Conservation (phyloP, 2,797 vertebrate genomes). For the Hemitrygon akajei region DNA sequence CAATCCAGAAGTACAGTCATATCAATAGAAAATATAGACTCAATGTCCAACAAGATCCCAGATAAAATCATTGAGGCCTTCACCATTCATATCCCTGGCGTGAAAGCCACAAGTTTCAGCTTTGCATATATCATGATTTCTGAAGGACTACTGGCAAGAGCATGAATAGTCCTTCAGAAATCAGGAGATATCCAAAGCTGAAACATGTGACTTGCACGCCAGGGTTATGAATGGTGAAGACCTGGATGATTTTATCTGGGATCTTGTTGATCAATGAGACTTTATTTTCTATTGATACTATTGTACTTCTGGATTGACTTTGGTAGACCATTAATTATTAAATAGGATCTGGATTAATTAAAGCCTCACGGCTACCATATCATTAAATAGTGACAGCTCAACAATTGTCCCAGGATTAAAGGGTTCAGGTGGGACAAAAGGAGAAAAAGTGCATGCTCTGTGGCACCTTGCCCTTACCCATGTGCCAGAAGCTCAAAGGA, state of each 20-base stretch:
- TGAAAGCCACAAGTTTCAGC: not conserved
- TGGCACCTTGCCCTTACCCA: not conserved
- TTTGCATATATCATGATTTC: not conserved
- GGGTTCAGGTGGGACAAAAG: not conserved
- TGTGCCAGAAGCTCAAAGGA: not conserved
- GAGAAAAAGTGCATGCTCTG: not conserved
- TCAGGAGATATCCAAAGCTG: not conserved
- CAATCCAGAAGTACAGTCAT: not conserved
- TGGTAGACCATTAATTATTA: not conserved
- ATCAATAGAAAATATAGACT: not conserved
- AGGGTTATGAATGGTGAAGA: not conserved
- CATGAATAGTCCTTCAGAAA: not conserved
- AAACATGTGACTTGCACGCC: not conserved
- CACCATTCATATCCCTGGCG: not conserved
- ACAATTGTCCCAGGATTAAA: not conserved
- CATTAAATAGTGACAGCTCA: not conserved
- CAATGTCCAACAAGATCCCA: not conserved
- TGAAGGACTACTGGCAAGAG: not conserved
- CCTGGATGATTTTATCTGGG: not conserved
- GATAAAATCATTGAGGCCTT: not conserved
- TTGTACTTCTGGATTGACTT: not conserved
- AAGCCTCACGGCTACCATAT: not conserved
- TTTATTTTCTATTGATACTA: not conserved
- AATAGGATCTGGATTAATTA: not conserved
- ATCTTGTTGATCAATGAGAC: not conserved